phyloP scores from a whole-genome alignment of 2,797 vertebrate species.

The Chelmon rostratus region DNA sequence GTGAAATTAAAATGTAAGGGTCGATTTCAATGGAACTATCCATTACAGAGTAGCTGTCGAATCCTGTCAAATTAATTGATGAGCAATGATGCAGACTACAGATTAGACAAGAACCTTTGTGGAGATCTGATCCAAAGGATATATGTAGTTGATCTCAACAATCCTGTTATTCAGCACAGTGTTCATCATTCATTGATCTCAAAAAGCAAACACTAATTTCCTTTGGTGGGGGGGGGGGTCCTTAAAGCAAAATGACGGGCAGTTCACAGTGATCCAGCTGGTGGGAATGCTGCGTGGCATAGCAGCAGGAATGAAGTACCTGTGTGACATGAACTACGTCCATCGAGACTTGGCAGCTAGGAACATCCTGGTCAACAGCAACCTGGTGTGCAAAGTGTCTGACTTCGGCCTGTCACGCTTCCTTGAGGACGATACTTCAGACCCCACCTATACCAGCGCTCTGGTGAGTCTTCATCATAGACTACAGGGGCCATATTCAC shows the following conservation, averaged over 20 bases:
- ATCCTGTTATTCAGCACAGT: background rate
- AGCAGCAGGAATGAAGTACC: slow-evolving; percentile 95
- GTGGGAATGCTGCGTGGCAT: slow-evolving; percentile 98
- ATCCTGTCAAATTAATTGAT: background rate
- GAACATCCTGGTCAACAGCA: slow-evolving; percentile 99
- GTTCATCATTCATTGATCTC: background rate
- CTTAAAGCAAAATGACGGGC: slow-evolving; percentile 95
- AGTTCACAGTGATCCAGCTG: slow-evolving; percentile 98
- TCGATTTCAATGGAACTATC: background rate
- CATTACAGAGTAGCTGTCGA: background rate
- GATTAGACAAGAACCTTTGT: background rate
- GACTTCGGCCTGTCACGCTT: slow-evolving; percentile 97
- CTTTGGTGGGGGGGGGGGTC: too few relatives aligned
- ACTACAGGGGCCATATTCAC: background rate
- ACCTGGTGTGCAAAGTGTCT: slow-evolving; percentile 97
- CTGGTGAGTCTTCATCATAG: slow-evolving; percentile 86
- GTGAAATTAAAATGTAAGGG: too few relatives aligned
- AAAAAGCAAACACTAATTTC: background rate
- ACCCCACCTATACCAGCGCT: slow-evolving; percentile 97
- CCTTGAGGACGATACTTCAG: slow-evolving; percentile 95
- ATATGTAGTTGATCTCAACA: background rate
- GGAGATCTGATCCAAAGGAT: background rate
- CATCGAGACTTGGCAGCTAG: slow-evolving; percentile 95
- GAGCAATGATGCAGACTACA: background rate
- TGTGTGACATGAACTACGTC: slow-evolving; percentile 98